Evolutionary conservation across 2,113 vertebrate species (phyloP), one percentile per base, ranked within the genome.

Genomic region (Eulemur rufifrons): DNA sequence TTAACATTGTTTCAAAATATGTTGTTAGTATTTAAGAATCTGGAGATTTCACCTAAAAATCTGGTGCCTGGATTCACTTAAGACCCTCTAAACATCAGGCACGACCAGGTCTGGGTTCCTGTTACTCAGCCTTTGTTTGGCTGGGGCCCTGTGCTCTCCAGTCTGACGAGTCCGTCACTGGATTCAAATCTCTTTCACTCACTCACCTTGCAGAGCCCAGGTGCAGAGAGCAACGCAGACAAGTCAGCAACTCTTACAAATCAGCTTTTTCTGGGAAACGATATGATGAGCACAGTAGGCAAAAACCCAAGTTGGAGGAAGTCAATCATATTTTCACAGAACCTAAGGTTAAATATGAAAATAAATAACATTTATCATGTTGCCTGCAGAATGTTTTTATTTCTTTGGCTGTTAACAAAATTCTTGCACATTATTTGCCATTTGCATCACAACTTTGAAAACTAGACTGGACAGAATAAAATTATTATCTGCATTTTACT

Each of bases 391-490:
- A 39, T 80, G 63, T 73, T 89, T 89, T 87, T 54, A 90, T 45
- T 80, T 73, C 54, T 92, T 83, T 27, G 47, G 21, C 42, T 85
- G 29, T 94, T 97, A 74, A 90, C 29, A 90, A 68, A 89, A 68
- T 78, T 54, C 21, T 91, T 66, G 11, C 27, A n/a, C 52, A 42
- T 77, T 56, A 71, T 77, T 86, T 86, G 32, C 74, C 32, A 29
- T 89, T 94, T 20, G 34, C 21, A 77, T 27, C 34, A 81, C 12
- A 56, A 59, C 21, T 52, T 66, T 64, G 63, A 96, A 66, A 95
- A 76, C 52, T 27, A 45, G 80, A 90, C 25, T 37, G 77, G 50
- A 73, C 25, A 59, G 61, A 9, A 63, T 63, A 80, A 21, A 45
- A 82, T 71, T 56, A 61, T 39, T 68, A 96, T 29, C 3, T n/a